Evolutionary conservation across 2,888 invertebrate species (phyloP).

Genomic region (Lymantria monacha): DNA sequence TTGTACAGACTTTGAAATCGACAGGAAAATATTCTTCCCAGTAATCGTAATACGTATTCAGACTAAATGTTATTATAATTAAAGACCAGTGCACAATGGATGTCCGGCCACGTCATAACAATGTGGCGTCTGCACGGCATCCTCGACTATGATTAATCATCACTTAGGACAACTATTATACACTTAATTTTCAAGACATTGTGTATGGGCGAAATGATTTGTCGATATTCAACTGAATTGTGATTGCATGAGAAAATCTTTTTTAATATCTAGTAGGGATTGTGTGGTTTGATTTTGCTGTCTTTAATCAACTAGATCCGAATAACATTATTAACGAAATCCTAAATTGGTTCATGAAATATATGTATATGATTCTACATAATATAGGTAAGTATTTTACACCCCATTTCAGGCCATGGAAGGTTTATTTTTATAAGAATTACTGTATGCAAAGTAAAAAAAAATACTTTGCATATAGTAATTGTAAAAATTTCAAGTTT

Average conservation of each 20-base stretch:
- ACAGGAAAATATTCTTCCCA: constrained; percentile 23
- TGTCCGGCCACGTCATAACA: constrained; percentile 61
- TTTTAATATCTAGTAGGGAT: constrained; percentile 8
- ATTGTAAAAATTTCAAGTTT: too few relatives aligned
- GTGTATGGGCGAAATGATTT: constrained; percentile 7
- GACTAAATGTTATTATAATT: constrained; percentile 28
- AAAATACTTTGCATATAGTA: too few relatives aligned
- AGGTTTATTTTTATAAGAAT: too few relatives aligned
- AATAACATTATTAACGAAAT: too few relatives aligned
- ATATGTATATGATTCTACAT: too few relatives aligned
- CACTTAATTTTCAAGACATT: constrained; percentile 28
- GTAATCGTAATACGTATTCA: constrained; percentile 21
- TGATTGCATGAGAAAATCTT: constrained; percentile 4
- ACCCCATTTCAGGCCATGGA: too few relatives aligned
- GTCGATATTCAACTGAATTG: neutral
- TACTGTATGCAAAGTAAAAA: too few relatives aligned
- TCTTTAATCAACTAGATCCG: too few relatives aligned
- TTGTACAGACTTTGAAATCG: neutral
- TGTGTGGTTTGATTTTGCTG: too few relatives aligned
- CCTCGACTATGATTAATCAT: constrained; percentile 56
- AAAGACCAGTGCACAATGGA: constrained; percentile 47
- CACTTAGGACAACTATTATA: constrained; percentile 21
- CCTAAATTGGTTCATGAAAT: too few relatives aligned
- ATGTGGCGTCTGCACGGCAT: constrained; percentile 63
- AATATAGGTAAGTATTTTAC: too few relatives aligned